Conservation (phyloP, 2,797 vertebrate genomes). For the Anableps anableps region DNA sequence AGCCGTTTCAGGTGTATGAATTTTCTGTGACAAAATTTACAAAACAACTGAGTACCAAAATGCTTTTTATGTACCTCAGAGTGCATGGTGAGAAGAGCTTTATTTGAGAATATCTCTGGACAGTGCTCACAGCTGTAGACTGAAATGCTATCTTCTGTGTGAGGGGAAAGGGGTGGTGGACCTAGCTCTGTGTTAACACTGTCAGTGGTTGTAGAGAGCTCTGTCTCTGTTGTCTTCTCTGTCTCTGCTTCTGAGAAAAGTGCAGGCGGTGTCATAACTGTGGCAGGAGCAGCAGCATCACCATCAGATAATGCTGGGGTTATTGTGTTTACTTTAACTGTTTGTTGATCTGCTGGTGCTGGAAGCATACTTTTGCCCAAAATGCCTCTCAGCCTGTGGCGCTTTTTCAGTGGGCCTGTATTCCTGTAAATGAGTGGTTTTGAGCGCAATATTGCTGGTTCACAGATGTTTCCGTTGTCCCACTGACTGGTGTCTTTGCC, state of each 20-base stretch:
- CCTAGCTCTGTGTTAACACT: conserved; percentile 61
- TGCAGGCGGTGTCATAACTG: conserved; percentile 55
- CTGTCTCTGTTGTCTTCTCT: conserved; percentile 52
- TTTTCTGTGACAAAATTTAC: conserved; percentile 92
- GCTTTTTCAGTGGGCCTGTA: conserved; percentile 83
- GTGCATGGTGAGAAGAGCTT: conserved; percentile 84
- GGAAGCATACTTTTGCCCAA: conserved; percentile 59
- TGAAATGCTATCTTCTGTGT: conserved; percentile 77
- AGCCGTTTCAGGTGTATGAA: conserved; percentile 91
- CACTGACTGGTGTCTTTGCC: conserved; percentile 60
- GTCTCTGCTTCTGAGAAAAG: conserved; percentile 65
- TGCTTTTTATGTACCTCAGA: conserved; percentile 89
- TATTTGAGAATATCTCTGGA: conserved; percentile 88
- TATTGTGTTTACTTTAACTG: conserved; percentile 50
- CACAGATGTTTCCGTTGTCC: conserved; percentile 63
- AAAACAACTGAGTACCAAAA: conserved; percentile 87
- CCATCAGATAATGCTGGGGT: conserved; percentile 46
- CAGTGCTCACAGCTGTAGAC: conserved; percentile 86
- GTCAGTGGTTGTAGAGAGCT: conserved; percentile 48
- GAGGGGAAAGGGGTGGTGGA: conserved; percentile 76
- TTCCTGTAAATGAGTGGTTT: conserved; percentile 75
- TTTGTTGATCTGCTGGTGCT: conserved; percentile 57
- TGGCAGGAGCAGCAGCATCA: conserved; percentile 35
- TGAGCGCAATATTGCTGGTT: conserved; percentile 64
- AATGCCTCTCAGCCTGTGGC: conserved; percentile 73